Evolutionary conservation across 2,113 vertebrate species (phyloP), one percentile per base, ranked within the genome.

Genomic region (Entelurus aequoreus): DNA sequence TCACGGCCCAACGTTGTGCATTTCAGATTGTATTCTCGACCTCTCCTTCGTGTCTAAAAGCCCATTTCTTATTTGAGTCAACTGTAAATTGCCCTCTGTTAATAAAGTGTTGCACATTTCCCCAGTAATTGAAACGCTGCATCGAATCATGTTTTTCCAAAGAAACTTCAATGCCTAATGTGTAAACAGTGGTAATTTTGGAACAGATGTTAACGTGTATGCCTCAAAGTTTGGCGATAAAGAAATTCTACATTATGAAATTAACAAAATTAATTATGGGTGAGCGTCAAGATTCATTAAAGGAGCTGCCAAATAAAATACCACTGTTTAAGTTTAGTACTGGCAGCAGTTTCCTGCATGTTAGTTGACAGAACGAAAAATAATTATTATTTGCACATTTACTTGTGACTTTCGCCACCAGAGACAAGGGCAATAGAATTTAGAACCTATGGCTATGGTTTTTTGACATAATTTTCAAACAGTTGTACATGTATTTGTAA

Each of bases 1-100:
- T 81, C 74, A 81, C 70, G 58, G 63, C 67, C 75, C 69, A 10
- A 21, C 42, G 47, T 63, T 74, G 69, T 42, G 12, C 42, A 60
- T 79, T 66, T 59, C 67, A 60, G 35, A 38, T 15, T 46, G 38
- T 48, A 9, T 65, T 73, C 54, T 11, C 59, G 47, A 40, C 71
- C 55, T 68, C 64, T 48, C 11, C 36, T 54, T 51, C 36, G 12
- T 8, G 63, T 69, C 58, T 75, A 77, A 78, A 75, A 69, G 55
- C 71, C 55, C 54, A 48, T 66, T 46, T 46, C 42, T 11, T 53
- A 49, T 62, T 48, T 68, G 63, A 72, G 59, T 60, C 56, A 60
- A 21, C 51, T 1, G 12, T 71, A 63, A 73, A 77, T 61, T 48
- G 65, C 65, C 63, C 51, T 68, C 59, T 19, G 38, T 69, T 66